Conservation (phyloP, 2,113 vertebrate genomes). For the Delphinapterus leucas region DNA sequence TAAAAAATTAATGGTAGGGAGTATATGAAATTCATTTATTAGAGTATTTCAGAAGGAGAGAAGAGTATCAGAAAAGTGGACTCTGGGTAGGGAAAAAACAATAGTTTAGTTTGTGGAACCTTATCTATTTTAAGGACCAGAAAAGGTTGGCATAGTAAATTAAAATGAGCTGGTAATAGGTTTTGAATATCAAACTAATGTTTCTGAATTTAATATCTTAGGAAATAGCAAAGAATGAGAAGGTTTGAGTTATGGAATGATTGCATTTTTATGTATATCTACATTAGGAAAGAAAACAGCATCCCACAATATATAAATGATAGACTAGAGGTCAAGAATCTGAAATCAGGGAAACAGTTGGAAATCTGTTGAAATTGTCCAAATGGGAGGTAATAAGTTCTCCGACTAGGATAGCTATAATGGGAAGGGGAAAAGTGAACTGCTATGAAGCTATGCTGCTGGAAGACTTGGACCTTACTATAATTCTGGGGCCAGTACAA, state of each 20-base stretch:
- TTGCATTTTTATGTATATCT: not conserved
- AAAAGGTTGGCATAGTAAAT: not conserved
- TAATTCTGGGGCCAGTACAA: not conserved
- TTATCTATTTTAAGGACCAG: not conserved
- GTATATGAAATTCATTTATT: not conserved
- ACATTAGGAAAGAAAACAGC: not conserved
- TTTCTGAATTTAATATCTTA: not conserved
- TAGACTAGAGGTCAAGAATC: not conserved
- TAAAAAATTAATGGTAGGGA: not conserved
- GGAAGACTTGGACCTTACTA: not conserved
- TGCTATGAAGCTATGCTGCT: not conserved
- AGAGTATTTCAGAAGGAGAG: not conserved
- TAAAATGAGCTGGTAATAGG: not conserved
- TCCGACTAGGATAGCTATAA: not conserved
- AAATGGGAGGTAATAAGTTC: not conserved
- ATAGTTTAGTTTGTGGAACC: not conserved
- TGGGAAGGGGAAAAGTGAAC: not conserved
- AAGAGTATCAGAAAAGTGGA: not conserved
- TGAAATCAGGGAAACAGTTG: not conserved
- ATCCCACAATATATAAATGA: not conserved
- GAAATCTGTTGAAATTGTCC: not conserved
- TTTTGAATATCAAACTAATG: not conserved
- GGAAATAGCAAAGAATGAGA: not conserved
- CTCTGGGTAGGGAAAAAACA: not conserved
- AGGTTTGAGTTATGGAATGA: not conserved